A percentile compares a stretch with the other conserved stretches of the same genome.
phyloP scores from a whole-genome alignment of 2,888 invertebrate species.

The Drosophila mercatorum region DNA sequence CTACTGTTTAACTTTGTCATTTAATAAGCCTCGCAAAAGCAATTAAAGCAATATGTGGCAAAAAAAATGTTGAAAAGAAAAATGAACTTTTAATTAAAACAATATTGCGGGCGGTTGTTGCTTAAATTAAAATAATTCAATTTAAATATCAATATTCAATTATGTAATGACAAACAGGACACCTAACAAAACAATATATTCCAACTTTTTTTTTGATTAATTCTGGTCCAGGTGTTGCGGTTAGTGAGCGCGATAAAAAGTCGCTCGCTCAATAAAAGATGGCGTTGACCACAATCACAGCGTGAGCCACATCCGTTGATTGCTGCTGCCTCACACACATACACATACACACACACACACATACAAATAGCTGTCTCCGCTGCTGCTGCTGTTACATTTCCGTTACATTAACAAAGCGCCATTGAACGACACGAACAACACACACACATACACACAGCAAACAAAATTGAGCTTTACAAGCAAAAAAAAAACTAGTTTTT shows the following conservation, averaged over 20 bases:
- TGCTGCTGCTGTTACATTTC: slow-evolving; percentile 64
- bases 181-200: neutral
- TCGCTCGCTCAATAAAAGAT: slow-evolving; percentile 51
- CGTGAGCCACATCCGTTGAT: slow-evolving; percentile 58
- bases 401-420: slow-evolving; percentile 76
- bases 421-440: slow-evolving; percentile 65
- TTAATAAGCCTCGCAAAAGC: slow-evolving; percentile 1
- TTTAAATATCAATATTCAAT: slow-evolving; percentile 47
- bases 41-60: neutral
- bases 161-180: slow-evolving; percentile 18
- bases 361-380: neutral
- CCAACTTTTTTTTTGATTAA: neutral
- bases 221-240: slow-evolving; percentile 38
- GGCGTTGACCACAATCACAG: slow-evolving; percentile 65
- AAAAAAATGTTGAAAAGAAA: neutral
- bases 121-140: slow-evolving; percentile 25
- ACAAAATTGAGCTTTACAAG: slow-evolving; percentile 69
- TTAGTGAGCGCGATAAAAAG: slow-evolving; percentile 25
- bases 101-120: neutral
- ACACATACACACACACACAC: slow-evolving; percentile 1
- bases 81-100: slow-evolving; percentile 11
- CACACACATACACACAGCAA: slow-evolving; percentile 13
- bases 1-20: neutral
- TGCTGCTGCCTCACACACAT: slow-evolving; percentile 11
- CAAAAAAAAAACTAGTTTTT: slow-evolving; percentile 59